A percentile compares a stretch with the other conserved stretches of the same genome.
Evolutionary conservation across 1,140 invertebrate species (phyloP).

Genomic region (Cecropterus lyciades): DNA sequence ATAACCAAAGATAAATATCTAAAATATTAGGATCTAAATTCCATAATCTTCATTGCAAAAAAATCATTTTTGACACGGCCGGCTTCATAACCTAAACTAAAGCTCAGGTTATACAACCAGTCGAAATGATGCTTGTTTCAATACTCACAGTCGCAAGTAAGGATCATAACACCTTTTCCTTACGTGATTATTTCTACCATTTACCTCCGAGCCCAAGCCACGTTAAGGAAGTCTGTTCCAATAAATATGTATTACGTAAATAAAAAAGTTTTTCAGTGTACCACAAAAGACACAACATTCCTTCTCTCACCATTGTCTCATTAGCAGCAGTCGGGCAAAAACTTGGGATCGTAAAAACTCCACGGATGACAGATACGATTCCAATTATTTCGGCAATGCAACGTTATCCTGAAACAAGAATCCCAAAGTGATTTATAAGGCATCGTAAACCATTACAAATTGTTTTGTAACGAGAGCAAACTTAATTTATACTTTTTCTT

Average conservation of each 20-base stretch:
- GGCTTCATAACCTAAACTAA: too few relatives aligned
- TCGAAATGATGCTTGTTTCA: too few relatives aligned
- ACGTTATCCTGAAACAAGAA: conserved; percentile 71
- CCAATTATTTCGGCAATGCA: conserved; percentile 77
- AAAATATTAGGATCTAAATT: too few relatives aligned
- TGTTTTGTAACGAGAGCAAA: conserved; percentile 54
- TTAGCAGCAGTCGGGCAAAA: conserved; percentile 66
- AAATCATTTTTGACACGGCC: too few relatives aligned
- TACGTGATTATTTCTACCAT: too few relatives aligned
- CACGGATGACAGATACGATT: conserved; percentile 68
- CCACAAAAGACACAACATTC: conserved; percentile 18
- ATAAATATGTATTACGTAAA: too few relatives aligned
- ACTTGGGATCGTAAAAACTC: conserved; percentile 55
- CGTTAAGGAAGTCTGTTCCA: neutral
- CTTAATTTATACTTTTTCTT: conserved; percentile 12
- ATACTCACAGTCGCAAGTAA: too few relatives aligned
- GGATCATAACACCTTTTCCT: too few relatives aligned
- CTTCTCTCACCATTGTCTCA: conserved; percentile 52
- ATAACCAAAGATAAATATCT: too few relatives aligned
- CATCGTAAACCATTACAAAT: conserved; percentile 71
- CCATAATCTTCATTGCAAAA: too few relatives aligned
- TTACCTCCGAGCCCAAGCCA: too few relatives aligned
- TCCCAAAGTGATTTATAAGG: conserved; percentile 68
- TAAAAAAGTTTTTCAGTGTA: neutral
- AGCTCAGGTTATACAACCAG: too few relatives aligned